Evolutionary conservation across 2,888 invertebrate species (phyloP).

Genomic region (Hirtodrosophila trivittata): DNA sequence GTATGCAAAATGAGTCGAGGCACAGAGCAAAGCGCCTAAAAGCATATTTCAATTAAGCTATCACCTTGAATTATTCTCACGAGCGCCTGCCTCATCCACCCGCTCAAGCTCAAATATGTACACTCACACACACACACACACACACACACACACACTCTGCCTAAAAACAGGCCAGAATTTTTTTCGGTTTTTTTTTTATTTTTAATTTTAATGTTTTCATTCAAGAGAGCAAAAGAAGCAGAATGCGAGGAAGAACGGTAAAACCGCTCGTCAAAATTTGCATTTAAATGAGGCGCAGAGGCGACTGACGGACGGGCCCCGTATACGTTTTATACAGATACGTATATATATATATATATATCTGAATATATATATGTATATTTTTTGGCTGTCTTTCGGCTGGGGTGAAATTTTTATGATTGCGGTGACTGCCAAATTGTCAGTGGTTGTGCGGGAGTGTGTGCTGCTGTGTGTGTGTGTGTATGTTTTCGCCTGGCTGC

Average conservation of each 20-base stretch:
- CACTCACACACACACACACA: constrained; percentile 14
- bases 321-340: constrained; percentile 22
- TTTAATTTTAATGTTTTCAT: constrained; percentile 79
- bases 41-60: constrained; percentile 83
- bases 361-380: constrained; percentile 6
- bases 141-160: constrained; percentile 28
- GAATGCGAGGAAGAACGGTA: constrained; percentile 61
- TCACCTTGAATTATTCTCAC: constrained; percentile 82
- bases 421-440: constrained; percentile 80
- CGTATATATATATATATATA: constrained; percentile 10
- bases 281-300: constrained; percentile 82
- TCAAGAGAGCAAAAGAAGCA: constrained; percentile 43
- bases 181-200: constrained; percentile 44
- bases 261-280: constrained; percentile 81
- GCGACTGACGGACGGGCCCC: constrained; percentile 63
- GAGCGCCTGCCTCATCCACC: constrained; percentile 44
- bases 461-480: constrained; percentile 14
- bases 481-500: constrained; percentile 50
- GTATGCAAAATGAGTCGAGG: constrained; percentile 55
- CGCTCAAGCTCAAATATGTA: constrained; percentile 18
- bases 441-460: constrained; percentile 58
- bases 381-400: constrained; percentile 31
- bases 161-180: constrained; percentile 60
- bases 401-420: constrained; percentile 74
- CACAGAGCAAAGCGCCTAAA: constrained; percentile 75